Base-by-base conservation (phyloP, 2,797 vertebrate species). In the Peromyscus eremicus region DNA sequence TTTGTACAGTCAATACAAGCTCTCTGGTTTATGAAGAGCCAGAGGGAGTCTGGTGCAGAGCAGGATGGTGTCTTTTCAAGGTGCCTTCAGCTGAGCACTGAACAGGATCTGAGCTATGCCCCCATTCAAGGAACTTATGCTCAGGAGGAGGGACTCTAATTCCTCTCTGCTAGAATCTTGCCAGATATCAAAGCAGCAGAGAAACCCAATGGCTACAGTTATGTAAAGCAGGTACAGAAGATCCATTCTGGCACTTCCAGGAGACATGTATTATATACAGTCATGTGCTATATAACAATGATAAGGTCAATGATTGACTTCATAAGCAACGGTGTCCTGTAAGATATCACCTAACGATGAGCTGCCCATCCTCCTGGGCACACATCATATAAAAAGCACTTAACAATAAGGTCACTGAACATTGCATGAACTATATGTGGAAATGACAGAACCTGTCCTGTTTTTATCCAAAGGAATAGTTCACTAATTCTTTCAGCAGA, bases 1-100 rank as follows among this genome's bases (percentile, higher is more conserved):
- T 97, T 93, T 96, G 57, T 43, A 68, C 92, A 95, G n/a, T 71
- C 84, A 60, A 76, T 94, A 64, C 40, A 60, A 37, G 57, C 29
- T 94, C 32, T 73, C 49, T 62, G 60, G 75, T 94, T 92, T 92
- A 40, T 66, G 82, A 46, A 43, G 37, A 94, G 60, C 49, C 77
- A 46, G 37, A 94, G 86, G 43, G 75, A 92, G 68, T 55, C 27
- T 79, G 68, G 60, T 71, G 23, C 29, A 92, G 37, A 91, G 40
- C 6, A 52, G 86, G 37, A 89, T 71, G 8, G 7, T 73, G 6
- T 75, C 64, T 95, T 96, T 43, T 55, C 62, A 87, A 21, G 25
- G 40, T 52, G 2, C 57, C 60, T 21, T 68, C 19, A 89, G 7
- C 5, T 3, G 40, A 37, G 12, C 2, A 4, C 10, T 6, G 7